A percentile compares a stretch with the other conserved stretches of the same genome.
phyloP scores from a whole-genome alignment of 2,888 invertebrate species.

The Melipona beecheii region DNA sequence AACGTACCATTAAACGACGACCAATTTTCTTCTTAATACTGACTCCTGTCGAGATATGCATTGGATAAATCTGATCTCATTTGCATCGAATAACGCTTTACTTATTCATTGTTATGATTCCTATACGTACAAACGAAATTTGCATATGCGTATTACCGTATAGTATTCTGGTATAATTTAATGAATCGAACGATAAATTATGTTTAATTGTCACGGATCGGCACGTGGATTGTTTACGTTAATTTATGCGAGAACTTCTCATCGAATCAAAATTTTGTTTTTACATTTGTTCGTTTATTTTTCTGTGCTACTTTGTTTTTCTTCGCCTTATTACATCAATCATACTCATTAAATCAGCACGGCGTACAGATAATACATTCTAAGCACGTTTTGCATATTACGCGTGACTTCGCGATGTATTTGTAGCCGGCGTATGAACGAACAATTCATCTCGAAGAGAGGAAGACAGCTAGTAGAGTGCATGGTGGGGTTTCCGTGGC shows the following conservation, averaged over 20 bases:
- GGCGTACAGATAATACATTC: constrained; percentile 1
- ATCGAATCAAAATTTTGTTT: neutral
- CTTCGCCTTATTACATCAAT: neutral
- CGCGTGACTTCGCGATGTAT: constrained; percentile 30
- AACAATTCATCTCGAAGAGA: constrained; percentile 54
- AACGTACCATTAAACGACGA: constrained; percentile 34
- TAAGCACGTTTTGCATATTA: constrained; percentile 27
- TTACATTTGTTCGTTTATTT: neutral
- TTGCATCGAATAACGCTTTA: neutral
- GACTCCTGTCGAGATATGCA: constrained; percentile 9
- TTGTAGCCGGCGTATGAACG: constrained; percentile 43
- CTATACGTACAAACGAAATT: neutral
- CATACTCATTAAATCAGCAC: neutral
- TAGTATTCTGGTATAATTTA: neutral
- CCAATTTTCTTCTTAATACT: constrained; percentile 26
- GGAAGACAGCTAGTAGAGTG: constrained; percentile 36
- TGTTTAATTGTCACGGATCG: neutral
- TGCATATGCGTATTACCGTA: neutral
- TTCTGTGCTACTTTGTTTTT: no score
- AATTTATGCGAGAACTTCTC: neutral
- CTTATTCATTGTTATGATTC: neutral
- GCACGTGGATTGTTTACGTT: neutral
- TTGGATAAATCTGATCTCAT: constrained; percentile 39
- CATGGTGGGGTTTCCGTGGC: constrained; percentile 53
- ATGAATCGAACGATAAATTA: neutral